Evolutionary conservation across 2,797 vertebrate species (phyloP).

Genomic region (Pristis pectinata): DNA sequence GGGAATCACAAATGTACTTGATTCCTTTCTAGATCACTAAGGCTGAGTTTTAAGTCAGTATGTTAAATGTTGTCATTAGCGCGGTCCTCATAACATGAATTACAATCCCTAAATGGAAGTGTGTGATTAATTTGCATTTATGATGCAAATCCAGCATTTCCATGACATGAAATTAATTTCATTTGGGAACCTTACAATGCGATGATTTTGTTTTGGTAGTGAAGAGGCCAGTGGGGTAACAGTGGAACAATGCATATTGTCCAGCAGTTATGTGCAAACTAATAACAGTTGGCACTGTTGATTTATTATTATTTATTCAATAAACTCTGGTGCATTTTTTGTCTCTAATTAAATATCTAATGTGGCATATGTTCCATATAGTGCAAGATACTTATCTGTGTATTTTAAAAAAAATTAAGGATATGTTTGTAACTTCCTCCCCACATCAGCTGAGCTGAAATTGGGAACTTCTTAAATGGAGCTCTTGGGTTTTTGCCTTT

Average conservation of each 20-base stretch:
- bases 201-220: not conserved
- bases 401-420: not conserved
- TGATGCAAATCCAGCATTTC: not conserved
- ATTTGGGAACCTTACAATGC: no score
- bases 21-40: no score
- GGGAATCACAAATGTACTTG: no score
- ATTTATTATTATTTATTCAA: no score
- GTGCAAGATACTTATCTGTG: not conserved
- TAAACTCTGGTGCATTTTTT: not conserved
- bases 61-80: not conserved
- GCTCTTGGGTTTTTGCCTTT: not conserved
- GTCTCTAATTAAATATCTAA: not conserved
- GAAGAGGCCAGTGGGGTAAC: not conserved
- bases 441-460: not conserved
- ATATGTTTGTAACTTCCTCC: not conserved
- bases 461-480: not conserved
- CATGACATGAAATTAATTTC: no score
- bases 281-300: not conserved
- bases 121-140: not conserved
- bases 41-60: not conserved
- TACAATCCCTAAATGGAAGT: not conserved
- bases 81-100: not conserved
- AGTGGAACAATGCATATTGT: not conserved
- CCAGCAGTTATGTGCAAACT: not conserved
- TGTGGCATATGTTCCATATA: not conserved